phyloP scores from a whole-genome alignment of 1,140 invertebrate species.

The Drosophila murphyi region DNA sequence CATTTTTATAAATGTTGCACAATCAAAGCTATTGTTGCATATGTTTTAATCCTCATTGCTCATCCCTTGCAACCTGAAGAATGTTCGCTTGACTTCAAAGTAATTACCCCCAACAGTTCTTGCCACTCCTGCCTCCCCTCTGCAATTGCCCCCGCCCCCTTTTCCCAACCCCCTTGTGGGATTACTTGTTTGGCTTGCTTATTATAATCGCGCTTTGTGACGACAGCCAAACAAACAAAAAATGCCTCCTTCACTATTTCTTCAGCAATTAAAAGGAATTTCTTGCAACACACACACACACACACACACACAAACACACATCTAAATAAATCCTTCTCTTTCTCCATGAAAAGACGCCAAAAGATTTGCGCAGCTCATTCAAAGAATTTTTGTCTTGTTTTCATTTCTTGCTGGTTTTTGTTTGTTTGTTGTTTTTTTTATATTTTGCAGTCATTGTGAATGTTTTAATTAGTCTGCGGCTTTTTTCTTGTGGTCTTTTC shows the following conservation, averaged over 20 bases:
- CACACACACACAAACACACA: background rate
- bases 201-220: slow-evolving; percentile 56
- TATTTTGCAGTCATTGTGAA: slow-evolving; percentile 63
- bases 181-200: slow-evolving; percentile 41
- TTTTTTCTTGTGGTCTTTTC: background rate
- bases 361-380: slow-evolving; percentile 41
- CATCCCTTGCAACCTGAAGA: slow-evolving; percentile 5
- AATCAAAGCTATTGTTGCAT: background rate
- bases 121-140: background rate
- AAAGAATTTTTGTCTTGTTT: slow-evolving; percentile 27
- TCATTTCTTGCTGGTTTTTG: slow-evolving; percentile 10
- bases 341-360: slow-evolving; percentile 14
- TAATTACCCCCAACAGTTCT: background rate
- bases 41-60: slow-evolving; percentile 2
- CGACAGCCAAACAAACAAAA: background rate
- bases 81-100: slow-evolving; percentile 40
- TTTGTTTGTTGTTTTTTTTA: slow-evolving; percentile 45
- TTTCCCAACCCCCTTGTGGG: background rate
- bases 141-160: background rate
- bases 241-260: slow-evolving; percentile 33
- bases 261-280: slow-evolving; percentile 44
- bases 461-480: slow-evolving; percentile 77
- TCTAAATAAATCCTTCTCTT: slow-evolving; percentile 28
- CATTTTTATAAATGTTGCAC: too few species aligned
- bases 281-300: slow-evolving; percentile 11